Base-by-base conservation (phyloP, 1,140 invertebrate genomes). In the Papilio dardanus region DNA sequence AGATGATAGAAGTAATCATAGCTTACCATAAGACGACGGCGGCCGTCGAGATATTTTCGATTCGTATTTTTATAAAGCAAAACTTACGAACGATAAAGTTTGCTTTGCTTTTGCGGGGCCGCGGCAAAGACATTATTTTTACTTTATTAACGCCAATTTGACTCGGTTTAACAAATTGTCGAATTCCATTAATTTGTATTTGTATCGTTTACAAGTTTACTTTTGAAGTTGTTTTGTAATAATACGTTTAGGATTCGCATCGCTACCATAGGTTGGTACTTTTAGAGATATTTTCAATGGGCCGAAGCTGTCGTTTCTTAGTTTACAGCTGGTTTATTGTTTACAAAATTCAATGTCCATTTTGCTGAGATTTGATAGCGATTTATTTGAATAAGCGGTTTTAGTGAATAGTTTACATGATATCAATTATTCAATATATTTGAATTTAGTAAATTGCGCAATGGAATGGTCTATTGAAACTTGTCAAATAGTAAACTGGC, bases 51-150 rank as follows among this genome's bases (percentile, higher is more conserved):
- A 91, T 92, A 93, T 92, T 93, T 93, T 93, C 88, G 89, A 93
- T 93, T 93, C 90, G 90, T 92, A 92, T 93, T 92, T 93, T 93
- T 92, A 90, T 92, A 92, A 91, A 90, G 89, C 90, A 92, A 92
- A 91, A 89, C 88, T 90, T 91, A 90, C 92, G 92, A 93, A 91
- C 85, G 90, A 90, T 81, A 86, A 86, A 82, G 90, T 84, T 88
- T 86, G 90, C 90, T 93, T 93, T 89, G 90, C 92, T 93, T 93
- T 87, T 82, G 89, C 90, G 87, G 91, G 89, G 90, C 90, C 91
- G 78, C 84, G 82, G 85, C 84, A 84, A 81, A 85, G 86, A 85
- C 77, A 82, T 75, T 76, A 79, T 79, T 71, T 78, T 87, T 83
- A 77, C 73, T 83, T 86, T 81, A 71, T 71, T 79, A 71, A 78